A percentile compares a stretch with the other conserved stretches of the same genome.
Evolutionary conservation across 53 echinoderm and acorn worm genomes (phyloP).

Genomic region (Echinarachnius parma): DNA sequence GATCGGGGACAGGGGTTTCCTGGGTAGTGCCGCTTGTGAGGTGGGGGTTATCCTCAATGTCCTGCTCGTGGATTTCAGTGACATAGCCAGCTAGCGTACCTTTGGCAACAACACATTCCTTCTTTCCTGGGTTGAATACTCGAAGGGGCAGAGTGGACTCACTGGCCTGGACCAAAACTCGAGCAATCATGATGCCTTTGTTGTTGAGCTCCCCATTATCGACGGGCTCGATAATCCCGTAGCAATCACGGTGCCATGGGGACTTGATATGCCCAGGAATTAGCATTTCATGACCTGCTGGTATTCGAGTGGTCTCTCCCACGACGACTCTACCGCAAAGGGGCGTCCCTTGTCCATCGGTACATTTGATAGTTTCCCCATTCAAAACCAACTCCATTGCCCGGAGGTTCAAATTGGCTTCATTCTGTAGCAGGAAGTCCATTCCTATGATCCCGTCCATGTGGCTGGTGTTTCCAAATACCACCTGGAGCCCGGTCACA

Average conservation of each 20-base stretch:
- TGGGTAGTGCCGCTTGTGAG: background rate
- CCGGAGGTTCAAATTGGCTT: slow-evolving; percentile 8
- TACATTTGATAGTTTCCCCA: slow-evolving; percentile 37
- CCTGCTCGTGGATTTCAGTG: slow-evolving; percentile 18
- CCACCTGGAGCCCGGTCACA: slow-evolving; percentile 8
- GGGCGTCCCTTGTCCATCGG: slow-evolving; percentile 8
- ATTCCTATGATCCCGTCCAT: slow-evolving; percentile 37
- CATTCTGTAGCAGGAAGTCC: slow-evolving; percentile 28
- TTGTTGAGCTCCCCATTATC: slow-evolving; percentile 7
- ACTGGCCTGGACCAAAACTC: slow-evolving; percentile 15
- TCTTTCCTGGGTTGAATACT: slow-evolving; percentile 40
- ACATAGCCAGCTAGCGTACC: slow-evolving; percentile 17
- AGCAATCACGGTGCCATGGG: background rate
- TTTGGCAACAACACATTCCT: slow-evolving; percentile 12
- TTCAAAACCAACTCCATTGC: slow-evolving; percentile 13
- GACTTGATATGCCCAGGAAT: slow-evolving; percentile 22
- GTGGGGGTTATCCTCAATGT: background rate
- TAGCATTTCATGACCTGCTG: slow-evolving; percentile 36
- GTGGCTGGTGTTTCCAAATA: slow-evolving; percentile 38
- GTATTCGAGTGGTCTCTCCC: slow-evolving; percentile 17
- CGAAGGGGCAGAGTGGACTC: slow-evolving; percentile 15
- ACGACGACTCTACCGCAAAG: slow-evolving; percentile 29
- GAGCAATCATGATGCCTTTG: slow-evolving; percentile 33
- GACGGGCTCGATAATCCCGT: slow-evolving; percentile 39
- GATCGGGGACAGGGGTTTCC: background rate